Conservation (phyloP, 2,888 invertebrate species). For the Drosophila aldrichi region DNA sequence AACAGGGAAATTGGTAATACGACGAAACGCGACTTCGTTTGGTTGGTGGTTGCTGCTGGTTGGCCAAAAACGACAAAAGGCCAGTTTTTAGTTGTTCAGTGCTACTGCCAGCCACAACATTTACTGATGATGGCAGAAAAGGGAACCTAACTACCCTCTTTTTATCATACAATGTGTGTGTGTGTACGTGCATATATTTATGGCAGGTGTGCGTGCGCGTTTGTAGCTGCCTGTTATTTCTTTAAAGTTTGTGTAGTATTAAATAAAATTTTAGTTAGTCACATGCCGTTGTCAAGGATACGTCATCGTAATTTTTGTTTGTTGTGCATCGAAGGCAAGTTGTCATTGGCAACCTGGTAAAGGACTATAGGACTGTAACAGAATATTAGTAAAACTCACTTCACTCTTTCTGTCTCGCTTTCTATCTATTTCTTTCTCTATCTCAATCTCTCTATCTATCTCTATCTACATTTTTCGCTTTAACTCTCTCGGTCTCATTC, state of each 20-base stretch:
- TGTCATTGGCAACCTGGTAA: slow-evolving; percentile 57
- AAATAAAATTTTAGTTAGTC: slow-evolving; percentile 86
- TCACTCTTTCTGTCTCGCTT: background rate
- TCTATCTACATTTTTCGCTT: background rate
- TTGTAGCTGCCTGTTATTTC: slow-evolving; percentile 56
- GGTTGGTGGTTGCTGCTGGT: slow-evolving; percentile 74
- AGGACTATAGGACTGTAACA: slow-evolving; percentile 21
- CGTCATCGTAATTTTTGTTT: slow-evolving; percentile 70
- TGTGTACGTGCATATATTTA: slow-evolving; percentile 24
- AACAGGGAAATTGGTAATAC: slow-evolving; percentile 69
- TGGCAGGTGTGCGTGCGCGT: slow-evolving; percentile 47
- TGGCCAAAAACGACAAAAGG: slow-evolving; percentile 60
- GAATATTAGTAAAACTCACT: slow-evolving; percentile 21
- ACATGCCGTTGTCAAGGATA: slow-evolving; percentile 85
- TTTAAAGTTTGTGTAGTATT: slow-evolving; percentile 83
- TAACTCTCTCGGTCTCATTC: background rate
- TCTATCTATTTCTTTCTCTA: background rate
- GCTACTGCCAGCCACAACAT: slow-evolving; percentile 23
- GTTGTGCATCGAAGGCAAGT: slow-evolving; percentile 64
- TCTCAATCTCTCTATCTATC: background rate
- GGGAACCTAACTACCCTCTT: slow-evolving; percentile 49
- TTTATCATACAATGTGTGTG: slow-evolving; percentile 8
- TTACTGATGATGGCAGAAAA: slow-evolving; percentile 52
- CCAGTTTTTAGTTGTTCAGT: slow-evolving; percentile 40
- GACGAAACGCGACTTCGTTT: slow-evolving; percentile 21